Evolutionary conservation across 2,888 invertebrate genomes (phyloP).

Genomic region (Pediacus dermestoides): DNA sequence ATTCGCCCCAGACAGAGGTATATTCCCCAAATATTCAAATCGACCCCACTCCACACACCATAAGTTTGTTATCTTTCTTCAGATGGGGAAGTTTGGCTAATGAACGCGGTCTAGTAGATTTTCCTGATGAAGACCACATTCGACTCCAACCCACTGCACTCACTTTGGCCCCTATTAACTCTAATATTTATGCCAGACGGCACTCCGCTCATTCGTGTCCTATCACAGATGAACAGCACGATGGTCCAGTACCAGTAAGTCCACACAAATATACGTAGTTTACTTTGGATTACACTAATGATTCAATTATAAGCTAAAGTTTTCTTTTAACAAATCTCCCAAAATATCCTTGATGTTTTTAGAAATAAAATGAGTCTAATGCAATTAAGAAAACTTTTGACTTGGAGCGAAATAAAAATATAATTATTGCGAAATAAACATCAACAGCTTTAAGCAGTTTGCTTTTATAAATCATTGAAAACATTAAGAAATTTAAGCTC

Average conservation of each 20-base stretch:
- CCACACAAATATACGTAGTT: slow-evolving; percentile 17
- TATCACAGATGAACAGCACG: slow-evolving; percentile 34
- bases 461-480: too few species aligned
- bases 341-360: too few species aligned
- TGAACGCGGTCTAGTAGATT: slow-evolving; percentile 41
- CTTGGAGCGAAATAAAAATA: too few species aligned
- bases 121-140: slow-evolving; percentile 39
- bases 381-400: too few species aligned
- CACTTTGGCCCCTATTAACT: slow-evolving; percentile 44
- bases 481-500: too few species aligned
- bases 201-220: slow-evolving; percentile 46
- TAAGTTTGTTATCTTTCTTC: slow-evolving; percentile 18
- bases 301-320: too few species aligned
- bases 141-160: slow-evolving; percentile 39
- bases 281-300: too few species aligned
- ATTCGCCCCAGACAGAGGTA: slow-evolving; percentile 40
- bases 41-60: slow-evolving; percentile 12
- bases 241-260: slow-evolving; percentile 7
- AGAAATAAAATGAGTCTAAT: too few species aligned
- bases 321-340: too few species aligned
- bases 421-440: too few species aligned
- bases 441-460: too few species aligned
- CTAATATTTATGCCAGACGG: slow-evolving; percentile 46
- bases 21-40: slow-evolving; percentile 4
- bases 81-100: slow-evolving; percentile 45